Conservation (phyloP, 2,797 vertebrate genomes). For the Poeciliopsis gracilis region DNA sequence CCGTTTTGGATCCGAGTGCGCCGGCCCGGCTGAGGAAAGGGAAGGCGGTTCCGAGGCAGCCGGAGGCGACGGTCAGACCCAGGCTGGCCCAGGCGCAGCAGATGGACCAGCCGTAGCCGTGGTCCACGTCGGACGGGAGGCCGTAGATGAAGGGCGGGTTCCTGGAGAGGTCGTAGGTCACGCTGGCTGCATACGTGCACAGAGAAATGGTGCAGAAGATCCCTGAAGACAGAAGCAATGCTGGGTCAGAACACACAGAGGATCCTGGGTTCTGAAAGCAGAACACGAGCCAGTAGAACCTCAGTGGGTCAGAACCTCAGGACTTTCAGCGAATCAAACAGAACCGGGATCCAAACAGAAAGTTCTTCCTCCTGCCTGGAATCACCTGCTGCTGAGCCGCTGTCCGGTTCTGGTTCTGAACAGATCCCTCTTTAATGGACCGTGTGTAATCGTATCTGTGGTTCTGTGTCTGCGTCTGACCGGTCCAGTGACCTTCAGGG, state of each 20-base stretch:
- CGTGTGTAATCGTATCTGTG: neutral
- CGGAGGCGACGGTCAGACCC: slow-evolving; percentile 83
- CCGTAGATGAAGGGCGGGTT: slow-evolving; percentile 88
- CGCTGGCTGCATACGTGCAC: slow-evolving; percentile 87
- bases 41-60: slow-evolving; percentile 86
- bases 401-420: neutral
- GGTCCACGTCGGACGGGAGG: slow-evolving; percentile 86
- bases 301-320: neutral
- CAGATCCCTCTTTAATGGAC: neutral
- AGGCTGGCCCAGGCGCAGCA: slow-evolving; percentile 88
- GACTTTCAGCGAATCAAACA: neutral
- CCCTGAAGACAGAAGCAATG: slow-evolving; percentile 68
- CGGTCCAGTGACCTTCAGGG: neutral
- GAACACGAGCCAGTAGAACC: neutral
- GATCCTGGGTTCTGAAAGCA: neutral
- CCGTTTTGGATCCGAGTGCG: slow-evolving; percentile 82
- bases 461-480: no score
- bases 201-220: slow-evolving; percentile 91
- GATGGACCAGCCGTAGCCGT: slow-evolving; percentile 89
- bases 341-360: neutral
- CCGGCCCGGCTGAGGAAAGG: slow-evolving; percentile 83
- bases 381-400: neutral
- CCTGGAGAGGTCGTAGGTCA: slow-evolving; percentile 88
- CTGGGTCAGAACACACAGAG: neutral
- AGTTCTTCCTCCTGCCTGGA: neutral